Conservation (phyloP, 2,888 invertebrate genomes). For the Ophion ventricosus region DNA sequence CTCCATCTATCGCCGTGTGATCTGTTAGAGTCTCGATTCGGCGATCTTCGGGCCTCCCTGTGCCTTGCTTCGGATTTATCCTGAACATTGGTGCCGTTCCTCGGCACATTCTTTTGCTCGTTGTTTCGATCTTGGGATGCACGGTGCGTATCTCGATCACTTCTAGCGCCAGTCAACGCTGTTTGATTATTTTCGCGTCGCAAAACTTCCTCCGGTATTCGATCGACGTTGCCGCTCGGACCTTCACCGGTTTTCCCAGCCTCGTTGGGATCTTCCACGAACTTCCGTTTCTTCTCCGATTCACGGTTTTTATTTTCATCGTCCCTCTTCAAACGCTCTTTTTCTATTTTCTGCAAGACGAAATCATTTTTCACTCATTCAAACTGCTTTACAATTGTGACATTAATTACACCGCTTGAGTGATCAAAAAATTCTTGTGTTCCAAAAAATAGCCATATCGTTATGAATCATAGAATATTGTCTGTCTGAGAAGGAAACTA, state of each 20-base stretch:
- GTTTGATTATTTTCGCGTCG: conserved; percentile 51
- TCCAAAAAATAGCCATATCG: too few relatives aligned
- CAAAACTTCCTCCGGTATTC: conserved; percentile 59
- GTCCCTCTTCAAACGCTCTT: conserved; percentile 84
- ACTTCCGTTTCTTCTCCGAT: conserved; percentile 84
- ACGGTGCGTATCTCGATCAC: conserved; percentile 43
- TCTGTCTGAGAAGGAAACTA: too few relatives aligned
- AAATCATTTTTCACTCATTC: not conserved
- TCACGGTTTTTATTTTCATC: conserved; percentile 84
- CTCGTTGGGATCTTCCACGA: conserved; percentile 82
- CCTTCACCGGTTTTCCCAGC: conserved; percentile 64
- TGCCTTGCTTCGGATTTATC: conserved; percentile 68
- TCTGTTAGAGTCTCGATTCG: conserved; percentile 71
- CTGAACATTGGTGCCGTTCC: conserved; percentile 66
- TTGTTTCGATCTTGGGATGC: conserved; percentile 52
- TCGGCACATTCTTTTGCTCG: conserved; percentile 61
- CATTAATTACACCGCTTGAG: too few relatives aligned
- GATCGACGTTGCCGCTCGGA: conserved; percentile 52
- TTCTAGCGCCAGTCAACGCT: conserved; percentile 22
- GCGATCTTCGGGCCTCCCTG: conserved; percentile 66
- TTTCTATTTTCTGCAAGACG: conserved; percentile 75
- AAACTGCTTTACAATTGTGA: not conserved
- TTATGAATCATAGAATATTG: too few relatives aligned
- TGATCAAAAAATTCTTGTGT: too few relatives aligned
- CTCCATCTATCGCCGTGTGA: conserved; percentile 70